Conservation (phyloP, 2,113 vertebrate genomes). For the Peromyscus leucopus region DNA sequence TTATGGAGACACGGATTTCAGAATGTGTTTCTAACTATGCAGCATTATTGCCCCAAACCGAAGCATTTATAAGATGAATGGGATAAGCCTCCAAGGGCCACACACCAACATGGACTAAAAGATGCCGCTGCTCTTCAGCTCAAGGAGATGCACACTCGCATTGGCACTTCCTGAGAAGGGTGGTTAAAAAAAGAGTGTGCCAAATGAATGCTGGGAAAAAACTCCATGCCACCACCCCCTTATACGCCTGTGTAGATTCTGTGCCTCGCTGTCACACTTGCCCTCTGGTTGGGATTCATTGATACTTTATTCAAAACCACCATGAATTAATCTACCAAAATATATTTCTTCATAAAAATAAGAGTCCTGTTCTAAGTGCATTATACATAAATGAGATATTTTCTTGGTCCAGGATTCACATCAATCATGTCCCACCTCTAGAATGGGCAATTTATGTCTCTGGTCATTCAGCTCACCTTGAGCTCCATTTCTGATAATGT, state of each 20-base stretch:
- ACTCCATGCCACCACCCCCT: not conserved
- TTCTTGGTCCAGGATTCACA: not conserved
- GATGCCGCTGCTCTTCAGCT: not conserved
- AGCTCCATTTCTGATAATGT: constrained; percentile 41
- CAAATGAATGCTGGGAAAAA: not conserved
- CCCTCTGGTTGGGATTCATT: constrained; percentile 54
- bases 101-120: not conserved
- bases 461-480: constrained; percentile 30
- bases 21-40: constrained; percentile 39
- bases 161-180: not conserved
- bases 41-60: constrained; percentile 31
- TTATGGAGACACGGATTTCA: constrained; percentile 50
- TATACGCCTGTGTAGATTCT: not conserved
- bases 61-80: constrained; percentile 58
- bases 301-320: constrained; percentile 63
- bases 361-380: not conserved
- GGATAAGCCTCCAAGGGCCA: not conserved
- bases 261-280: not conserved
- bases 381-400: constrained; percentile 33
- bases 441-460: not conserved
- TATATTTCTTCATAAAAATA: constrained; percentile 23
- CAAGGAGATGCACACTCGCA: not conserved
- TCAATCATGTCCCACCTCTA: not conserved
- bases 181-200: not conserved
- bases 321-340: constrained; percentile 49